Percentiles rank a stretch among this genome's conserved stretches.
These are phyloP conservation scores for Notechis scutatus DNA, from an alignment of 2,113 vertebrate genomes.

Conservation along the genomic window DNA sequence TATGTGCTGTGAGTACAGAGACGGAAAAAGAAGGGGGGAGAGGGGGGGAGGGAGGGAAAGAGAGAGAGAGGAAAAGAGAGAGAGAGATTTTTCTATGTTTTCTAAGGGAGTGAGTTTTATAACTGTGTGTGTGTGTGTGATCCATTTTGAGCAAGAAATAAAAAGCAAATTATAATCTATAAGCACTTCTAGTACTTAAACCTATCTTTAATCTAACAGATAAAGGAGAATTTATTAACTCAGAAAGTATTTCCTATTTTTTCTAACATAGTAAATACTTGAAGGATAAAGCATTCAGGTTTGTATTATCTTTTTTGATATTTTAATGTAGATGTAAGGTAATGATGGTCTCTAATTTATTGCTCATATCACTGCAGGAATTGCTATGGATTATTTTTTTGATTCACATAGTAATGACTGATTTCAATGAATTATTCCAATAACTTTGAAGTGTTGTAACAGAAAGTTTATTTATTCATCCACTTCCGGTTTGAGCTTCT, in stretches of 20 bases:
- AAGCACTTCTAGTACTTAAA: not conserved
- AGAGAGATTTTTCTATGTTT: not conserved
- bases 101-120: not conserved
- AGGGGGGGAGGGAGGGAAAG: no score
- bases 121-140: no score
- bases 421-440: not conserved
- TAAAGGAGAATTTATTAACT: not conserved
- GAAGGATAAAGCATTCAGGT: not conserved
- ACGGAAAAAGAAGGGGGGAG: not conserved
- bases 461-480: no score
- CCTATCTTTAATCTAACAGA: not conserved
- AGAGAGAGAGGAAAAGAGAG: no score
- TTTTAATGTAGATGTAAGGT: conserved; percentile 5
- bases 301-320: not conserved
- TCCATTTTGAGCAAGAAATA: not conserved
- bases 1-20: not conserved
- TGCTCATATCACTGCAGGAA: not conserved
- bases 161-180: not conserved
- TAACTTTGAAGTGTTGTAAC: not conserved
- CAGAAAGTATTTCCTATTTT: not conserved
- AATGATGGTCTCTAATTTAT: not conserved
- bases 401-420: not conserved
- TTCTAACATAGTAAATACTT: not conserved
- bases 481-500: no score
- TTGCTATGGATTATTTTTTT: not conserved